Evolutionary conservation across 2,888 invertebrate genomes (phyloP).

Genomic region (Monochamus alternatus): DNA sequence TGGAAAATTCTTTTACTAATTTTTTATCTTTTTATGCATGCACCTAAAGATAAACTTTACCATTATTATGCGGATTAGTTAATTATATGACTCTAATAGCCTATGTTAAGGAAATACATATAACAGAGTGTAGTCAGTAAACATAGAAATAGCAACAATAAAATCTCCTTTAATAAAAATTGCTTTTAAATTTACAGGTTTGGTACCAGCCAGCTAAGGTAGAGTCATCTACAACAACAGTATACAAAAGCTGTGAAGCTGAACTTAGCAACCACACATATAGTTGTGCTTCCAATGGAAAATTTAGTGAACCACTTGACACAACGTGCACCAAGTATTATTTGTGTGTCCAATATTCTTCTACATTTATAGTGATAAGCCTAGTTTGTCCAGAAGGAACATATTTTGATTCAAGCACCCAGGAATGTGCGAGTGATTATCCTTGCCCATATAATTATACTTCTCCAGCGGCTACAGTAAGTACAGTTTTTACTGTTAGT

Average conservation of each 20-base stretch:
- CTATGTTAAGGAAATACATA: no score
- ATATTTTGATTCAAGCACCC: constrained; percentile 44
- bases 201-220: neutral
- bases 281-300: constrained; percentile 39
- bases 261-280: constrained; percentile 1
- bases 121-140: no score
- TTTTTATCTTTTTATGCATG: no score
- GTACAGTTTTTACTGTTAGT: neutral
- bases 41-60: no score
- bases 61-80: no score
- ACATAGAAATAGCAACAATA: no score
- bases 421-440: constrained; percentile 45
- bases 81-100: no score
- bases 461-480: neutral
- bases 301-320: constrained; percentile 42
- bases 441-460: constrained; percentile 40
- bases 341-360: constrained; percentile 40
- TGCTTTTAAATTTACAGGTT: constrained; percentile 4
- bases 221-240: neutral
- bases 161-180: no score
- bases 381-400: constrained; percentile 59
- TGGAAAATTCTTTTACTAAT: no score
- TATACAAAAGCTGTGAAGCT: neutral
- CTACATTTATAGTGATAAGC: constrained; percentile 59
- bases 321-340: constrained; percentile 46